Base-by-base conservation (phyloP, 1,140 invertebrate species). In the Tetragonula clypearis region DNA sequence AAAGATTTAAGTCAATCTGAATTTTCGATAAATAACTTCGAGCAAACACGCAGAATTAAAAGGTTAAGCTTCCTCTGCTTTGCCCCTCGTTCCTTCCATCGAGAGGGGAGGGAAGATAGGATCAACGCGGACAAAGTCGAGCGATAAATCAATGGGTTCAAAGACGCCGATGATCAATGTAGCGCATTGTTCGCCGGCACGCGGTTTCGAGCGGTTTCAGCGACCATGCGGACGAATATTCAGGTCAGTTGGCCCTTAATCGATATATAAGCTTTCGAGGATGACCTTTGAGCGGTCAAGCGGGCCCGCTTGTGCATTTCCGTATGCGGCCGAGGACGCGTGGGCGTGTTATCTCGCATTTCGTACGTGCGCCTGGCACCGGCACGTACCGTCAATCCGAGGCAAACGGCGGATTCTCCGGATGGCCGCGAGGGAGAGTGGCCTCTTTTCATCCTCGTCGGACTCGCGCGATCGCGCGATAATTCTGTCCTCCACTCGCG, bases 321-420 rank as follows among this genome's bases (percentile, higher is more conserved):
- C 62, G 82, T 84, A 87, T 90, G 84, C 83, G 74, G 84, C 41
- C 53, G 30, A 66, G 49, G 84, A 65, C 83, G 72, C 88, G 86
- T 89, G 75, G 82, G 79, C 71, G 68, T 86, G 85, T 91, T 91
- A 90, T 88, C 86, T 74, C 79, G 81, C 82, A 71, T 90, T 86
- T 89, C 80, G 71, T 86, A 84, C 85, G 88, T 91, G 85, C 80
- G 82, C 68, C 81, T 91, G 90, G 90, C 85, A 87, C 71, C 74
- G 74, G 62, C 81, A 87, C 85, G 84, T 89, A 90, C 56, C 84
- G 89, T 89, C 80, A 85, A 89, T 87, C 83, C 58, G 84, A 68
- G 66, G 75, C 68, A 71, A 79, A 49, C 41, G 35, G 76, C 30
- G 73, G 89, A 89, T 90, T 86, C 89, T 87, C 81, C 35, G 66